These are phyloP conservation scores for Torymus aiolomorphi DNA, from an alignment of 2,888 invertebrate genomes.

Conservation along the genomic window DNA sequence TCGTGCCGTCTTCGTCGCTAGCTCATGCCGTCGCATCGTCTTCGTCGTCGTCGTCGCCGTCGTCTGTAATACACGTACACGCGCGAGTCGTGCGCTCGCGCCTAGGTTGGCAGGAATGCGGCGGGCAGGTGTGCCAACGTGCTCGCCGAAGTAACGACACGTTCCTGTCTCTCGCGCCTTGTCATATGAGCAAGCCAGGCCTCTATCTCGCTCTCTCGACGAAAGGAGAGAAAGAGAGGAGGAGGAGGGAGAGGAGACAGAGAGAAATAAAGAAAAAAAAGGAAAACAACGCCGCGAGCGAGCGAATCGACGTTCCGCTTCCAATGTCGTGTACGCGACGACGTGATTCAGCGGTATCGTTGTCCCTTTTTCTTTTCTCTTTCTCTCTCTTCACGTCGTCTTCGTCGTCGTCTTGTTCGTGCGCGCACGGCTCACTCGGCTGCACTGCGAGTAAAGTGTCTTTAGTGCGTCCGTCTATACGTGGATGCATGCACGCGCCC, in stretches of 20 bases:
- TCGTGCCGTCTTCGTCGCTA: too few relatives aligned
- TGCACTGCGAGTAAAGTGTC: slow-evolving; percentile 1
- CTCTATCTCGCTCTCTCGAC: slow-evolving; percentile 14
- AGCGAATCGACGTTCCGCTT: slow-evolving; percentile 48
- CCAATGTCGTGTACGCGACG: slow-evolving; percentile 44
- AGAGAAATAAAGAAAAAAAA: background rate
- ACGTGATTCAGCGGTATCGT: slow-evolving; percentile 41
- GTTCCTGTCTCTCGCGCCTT: slow-evolving; percentile 61
- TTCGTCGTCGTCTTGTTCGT: slow-evolving; percentile 11
- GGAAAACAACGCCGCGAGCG: slow-evolving; percentile 16
- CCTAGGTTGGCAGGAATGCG: slow-evolving; percentile 64
- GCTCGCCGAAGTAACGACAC: slow-evolving; percentile 62
- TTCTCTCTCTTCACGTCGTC: background rate
- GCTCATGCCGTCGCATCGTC: too few relatives aligned
- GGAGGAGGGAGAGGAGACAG: background rate
- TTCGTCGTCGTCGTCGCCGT: too few relatives aligned
- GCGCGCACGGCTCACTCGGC: too few relatives aligned
- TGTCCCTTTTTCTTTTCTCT: slow-evolving; percentile 20
- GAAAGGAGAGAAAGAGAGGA: background rate
- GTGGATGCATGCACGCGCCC: background rate
- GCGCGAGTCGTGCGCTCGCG: slow-evolving; percentile 36
- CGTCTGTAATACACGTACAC: too few relatives aligned
- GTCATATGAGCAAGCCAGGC: slow-evolving; percentile 4
- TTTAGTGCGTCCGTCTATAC: background rate
- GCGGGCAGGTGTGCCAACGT: slow-evolving; percentile 71